Conservation (phyloP, 2,888 invertebrate species). For the Parascotia fuliginaria region DNA sequence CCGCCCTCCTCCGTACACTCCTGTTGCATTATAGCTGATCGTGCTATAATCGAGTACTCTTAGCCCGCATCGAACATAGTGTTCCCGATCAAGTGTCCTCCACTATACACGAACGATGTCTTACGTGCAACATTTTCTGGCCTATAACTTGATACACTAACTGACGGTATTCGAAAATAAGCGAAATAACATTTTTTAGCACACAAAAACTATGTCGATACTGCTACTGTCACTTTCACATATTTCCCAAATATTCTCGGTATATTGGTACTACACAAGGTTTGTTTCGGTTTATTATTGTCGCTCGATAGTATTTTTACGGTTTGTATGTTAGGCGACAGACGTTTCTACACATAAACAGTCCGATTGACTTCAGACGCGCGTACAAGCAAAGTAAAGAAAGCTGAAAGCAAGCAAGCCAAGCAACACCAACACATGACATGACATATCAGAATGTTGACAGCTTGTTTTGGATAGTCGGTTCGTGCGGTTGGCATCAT, state of each 20-base stretch:
- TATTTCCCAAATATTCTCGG: slow-evolving; percentile 57
- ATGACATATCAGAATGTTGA: slow-evolving; percentile 64
- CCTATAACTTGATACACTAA: slow-evolving; percentile 59
- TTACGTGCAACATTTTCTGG: slow-evolving; percentile 60
- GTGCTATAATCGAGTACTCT: slow-evolving; percentile 53
- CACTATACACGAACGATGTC: slow-evolving; percentile 59
- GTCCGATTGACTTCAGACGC: slow-evolving; percentile 74
- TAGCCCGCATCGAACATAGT: slow-evolving; percentile 81
- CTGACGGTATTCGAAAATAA: slow-evolving; percentile 73
- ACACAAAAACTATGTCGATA: slow-evolving; percentile 72
- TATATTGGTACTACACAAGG: slow-evolving; percentile 53
- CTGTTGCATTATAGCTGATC: slow-evolving; percentile 83
- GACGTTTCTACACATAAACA: slow-evolving; percentile 69
- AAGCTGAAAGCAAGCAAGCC: slow-evolving; percentile 74
- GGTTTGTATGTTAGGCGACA: slow-evolving; percentile 61
- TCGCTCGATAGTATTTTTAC: slow-evolving; percentile 57
- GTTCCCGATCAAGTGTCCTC: slow-evolving; percentile 68
- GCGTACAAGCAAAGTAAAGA: slow-evolving; percentile 79
- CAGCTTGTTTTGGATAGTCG: slow-evolving; percentile 36
- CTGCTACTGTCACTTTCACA: slow-evolving; percentile 80
- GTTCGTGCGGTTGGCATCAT: slow-evolving; percentile 51
- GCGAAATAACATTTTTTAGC: slow-evolving; percentile 73
- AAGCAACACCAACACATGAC: slow-evolving; percentile 75
- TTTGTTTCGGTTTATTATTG: slow-evolving; percentile 47
- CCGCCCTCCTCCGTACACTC: slow-evolving; percentile 68